Percentiles rank a stretch among this genome's conserved stretches.
Evolutionary conservation across 30 jellyfish, hydroid and myxozoan species (phyloP).

Genomic region (Catostylus mosaicus): DNA sequence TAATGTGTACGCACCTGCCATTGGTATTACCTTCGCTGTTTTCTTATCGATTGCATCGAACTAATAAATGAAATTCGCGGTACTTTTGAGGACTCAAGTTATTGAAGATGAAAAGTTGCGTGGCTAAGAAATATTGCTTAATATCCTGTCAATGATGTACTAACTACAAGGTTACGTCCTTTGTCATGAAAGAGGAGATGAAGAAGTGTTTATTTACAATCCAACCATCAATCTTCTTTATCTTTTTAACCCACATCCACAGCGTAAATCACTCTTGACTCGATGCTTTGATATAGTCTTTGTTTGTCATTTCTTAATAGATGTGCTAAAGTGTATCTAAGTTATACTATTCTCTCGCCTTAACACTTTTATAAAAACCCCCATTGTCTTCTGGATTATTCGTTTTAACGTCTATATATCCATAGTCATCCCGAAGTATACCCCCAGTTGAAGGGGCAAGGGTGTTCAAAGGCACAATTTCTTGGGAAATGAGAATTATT

Average conservation of each 20-base stretch:
- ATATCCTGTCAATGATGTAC: slow-evolving; percentile 32
- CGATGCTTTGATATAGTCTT: too few species aligned
- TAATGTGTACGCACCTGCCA: too few species aligned
- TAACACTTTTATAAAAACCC: too few species aligned
- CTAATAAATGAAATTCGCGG: slow-evolving; percentile 33
- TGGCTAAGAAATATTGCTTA: slow-evolving; percentile 15
- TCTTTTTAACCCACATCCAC: not conserved
- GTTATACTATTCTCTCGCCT: too few species aligned
- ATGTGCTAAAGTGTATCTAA: not conserved
- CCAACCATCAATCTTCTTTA: not conserved
- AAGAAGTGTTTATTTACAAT: not conserved
- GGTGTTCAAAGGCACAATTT: too few species aligned
- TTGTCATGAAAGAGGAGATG: slow-evolving; percentile 24
- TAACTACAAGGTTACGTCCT: slow-evolving; percentile 13
- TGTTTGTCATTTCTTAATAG: not conserved
- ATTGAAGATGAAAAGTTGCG: slow-evolving; percentile 11
- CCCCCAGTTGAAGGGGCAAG: too few species aligned
- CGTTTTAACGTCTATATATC: too few species aligned
- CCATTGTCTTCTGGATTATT: too few species aligned
- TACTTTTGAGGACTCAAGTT: slow-evolving; percentile 9
- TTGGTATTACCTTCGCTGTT: too few species aligned
- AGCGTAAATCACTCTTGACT: not conserved
- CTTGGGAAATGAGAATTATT: too few species aligned
- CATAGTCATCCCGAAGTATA: too few species aligned
- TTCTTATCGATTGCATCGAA: too few species aligned